These are phyloP conservation scores for Grammatotria lemairii DNA, from an alignment of 2,113 vertebrate species.

Conservation along the genomic window DNA sequence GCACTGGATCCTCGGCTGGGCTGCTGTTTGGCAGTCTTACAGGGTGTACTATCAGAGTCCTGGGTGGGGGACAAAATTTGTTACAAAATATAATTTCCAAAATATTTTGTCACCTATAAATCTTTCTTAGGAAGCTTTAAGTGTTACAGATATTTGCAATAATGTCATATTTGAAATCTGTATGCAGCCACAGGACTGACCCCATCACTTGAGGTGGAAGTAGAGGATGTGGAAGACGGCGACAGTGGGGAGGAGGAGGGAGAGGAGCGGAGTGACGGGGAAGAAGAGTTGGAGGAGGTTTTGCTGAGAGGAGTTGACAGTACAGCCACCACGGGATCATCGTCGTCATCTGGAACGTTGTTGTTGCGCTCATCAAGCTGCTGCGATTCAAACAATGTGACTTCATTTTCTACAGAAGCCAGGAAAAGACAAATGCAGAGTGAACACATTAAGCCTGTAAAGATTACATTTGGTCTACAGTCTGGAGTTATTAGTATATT, in stretches of 20 bases:
- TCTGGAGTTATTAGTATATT: neutral
- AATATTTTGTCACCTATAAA: accelerated
- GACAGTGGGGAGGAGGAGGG: conserved; percentile 85
- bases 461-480: neutral
- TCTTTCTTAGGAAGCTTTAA: neutral
- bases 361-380: conserved; percentile 95
- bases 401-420: conserved; percentile 81
- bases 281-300: conserved; percentile 85
- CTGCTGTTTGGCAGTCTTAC: conserved; percentile 90
- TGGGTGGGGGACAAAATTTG: neutral
- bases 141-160: neutral
- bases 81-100: neutral
- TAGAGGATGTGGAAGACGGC: conserved; percentile 81
- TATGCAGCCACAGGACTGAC: conserved; percentile 70
- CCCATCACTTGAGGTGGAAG: conserved; percentile 90
- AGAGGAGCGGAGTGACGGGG: conserved; percentile 87
- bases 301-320: conserved; percentile 78
- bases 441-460: neutral
- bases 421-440: neutral
- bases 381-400: conserved; percentile 84
- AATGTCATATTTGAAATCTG: neutral
- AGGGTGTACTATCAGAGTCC: conserved; percentile 96
- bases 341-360: conserved; percentile 78
- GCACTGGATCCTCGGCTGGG: conserved; percentile 72
- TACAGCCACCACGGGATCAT: conserved; percentile 65